A percentile compares a stretch with the other conserved stretches of the same genome.
phyloP scores from a whole-genome alignment of 2,888 invertebrate species.

The Geotrupes spiniger region DNA sequence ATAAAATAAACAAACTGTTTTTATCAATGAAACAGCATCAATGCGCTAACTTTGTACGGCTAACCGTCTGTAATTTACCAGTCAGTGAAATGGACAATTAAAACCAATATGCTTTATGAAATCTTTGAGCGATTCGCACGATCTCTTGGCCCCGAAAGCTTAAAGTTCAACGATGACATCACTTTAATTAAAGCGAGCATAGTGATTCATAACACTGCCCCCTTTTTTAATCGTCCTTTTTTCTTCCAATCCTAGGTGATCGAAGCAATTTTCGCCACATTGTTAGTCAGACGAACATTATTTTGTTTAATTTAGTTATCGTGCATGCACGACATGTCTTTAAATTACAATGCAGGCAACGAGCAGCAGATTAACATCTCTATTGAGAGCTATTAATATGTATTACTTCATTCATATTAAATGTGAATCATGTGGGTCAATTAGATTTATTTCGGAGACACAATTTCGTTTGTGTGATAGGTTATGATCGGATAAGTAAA shows the following conservation, averaged over 20 bases:
- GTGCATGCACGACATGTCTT: too few species aligned
- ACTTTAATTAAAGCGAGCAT: slow-evolving; percentile 24
- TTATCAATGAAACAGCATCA: slow-evolving; percentile 21
- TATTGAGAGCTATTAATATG: slow-evolving; percentile 10
- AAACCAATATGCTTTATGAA: slow-evolving; percentile 29
- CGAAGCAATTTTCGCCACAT: too few species aligned
- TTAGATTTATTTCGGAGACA: slow-evolving; percentile 16
- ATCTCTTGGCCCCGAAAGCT: slow-evolving; percentile 29
- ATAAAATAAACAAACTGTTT: background rate
- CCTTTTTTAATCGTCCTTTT: background rate
- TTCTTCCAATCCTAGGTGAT: too few species aligned
- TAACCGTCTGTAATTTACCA: slow-evolving; percentile 20
- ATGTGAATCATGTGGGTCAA: slow-evolving; percentile 16
- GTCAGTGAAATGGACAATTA: slow-evolving; percentile 28
- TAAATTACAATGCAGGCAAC: too few species aligned
- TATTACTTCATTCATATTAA: slow-evolving; percentile 16
- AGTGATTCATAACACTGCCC: slow-evolving; percentile 23
- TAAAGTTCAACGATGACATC: slow-evolving; percentile 30
- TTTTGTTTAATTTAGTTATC: too few species aligned
- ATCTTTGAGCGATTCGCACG: slow-evolving; percentile 33
- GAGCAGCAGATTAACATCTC: too few species aligned
- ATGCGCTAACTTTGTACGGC: slow-evolving; percentile 15
- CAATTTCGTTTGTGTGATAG: slow-evolving; percentile 17
- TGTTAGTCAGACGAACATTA: too few species aligned
- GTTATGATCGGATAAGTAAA: slow-evolving; percentile 13